Evolutionary conservation across 2,113 vertebrate species (phyloP).

Genomic region (Paedocypris sp.): DNA sequence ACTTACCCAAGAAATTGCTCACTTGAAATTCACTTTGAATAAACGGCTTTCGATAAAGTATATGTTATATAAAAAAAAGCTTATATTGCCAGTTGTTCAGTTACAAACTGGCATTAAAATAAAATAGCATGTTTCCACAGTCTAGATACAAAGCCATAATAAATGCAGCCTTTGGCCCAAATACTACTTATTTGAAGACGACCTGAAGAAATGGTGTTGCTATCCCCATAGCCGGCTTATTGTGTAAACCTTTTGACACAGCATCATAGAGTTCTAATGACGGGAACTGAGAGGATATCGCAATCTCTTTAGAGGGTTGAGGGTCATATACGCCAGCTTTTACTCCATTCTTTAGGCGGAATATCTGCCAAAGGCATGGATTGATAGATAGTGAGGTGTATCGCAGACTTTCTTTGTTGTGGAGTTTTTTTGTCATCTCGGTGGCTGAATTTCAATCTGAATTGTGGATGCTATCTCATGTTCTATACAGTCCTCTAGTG

Average conservation of each 20-base stretch:
- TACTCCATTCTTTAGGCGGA: neutral
- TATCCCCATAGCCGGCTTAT: neutral
- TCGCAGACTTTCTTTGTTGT: neutral
- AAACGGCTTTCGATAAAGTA: too few relatives aligned
- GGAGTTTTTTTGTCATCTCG: neutral
- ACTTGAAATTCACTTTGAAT: too few relatives aligned
- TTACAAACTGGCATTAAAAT: neutral
- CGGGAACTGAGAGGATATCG: neutral
- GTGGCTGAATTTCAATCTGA: neutral
- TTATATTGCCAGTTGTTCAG: too few relatives aligned
- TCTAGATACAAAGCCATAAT: neutral
- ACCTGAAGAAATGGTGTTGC: neutral
- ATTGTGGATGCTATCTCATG: conserved; percentile 11
- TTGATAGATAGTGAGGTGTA: neutral
- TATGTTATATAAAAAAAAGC: too few relatives aligned
- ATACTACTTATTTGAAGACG: neutral
- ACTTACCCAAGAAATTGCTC: too few relatives aligned
- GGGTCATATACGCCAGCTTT: neutral
- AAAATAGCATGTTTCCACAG: neutral
- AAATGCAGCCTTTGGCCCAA: neutral
- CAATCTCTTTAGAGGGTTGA: neutral
- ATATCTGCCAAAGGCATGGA: neutral
- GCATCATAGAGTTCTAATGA: conserved; percentile 7
- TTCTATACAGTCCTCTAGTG: neutral
- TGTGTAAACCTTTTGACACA: neutral